Conservation (phyloP, 2,113 vertebrate species). For the Motacilla tschutschensis region DNA sequence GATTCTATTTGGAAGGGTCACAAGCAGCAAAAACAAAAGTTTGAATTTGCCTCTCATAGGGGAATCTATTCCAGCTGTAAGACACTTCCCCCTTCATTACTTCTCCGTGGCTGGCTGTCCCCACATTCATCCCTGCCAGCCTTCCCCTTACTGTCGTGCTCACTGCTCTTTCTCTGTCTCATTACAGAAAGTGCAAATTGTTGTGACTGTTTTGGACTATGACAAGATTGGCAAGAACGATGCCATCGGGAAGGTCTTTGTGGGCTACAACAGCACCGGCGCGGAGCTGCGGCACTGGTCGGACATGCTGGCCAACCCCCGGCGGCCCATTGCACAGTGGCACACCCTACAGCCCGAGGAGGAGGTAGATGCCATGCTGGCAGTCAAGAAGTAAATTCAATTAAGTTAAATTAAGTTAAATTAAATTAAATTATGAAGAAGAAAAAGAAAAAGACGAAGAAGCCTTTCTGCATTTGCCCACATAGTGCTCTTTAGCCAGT, state of each 20-base stretch:
- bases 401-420: constrained; percentile 49
- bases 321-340: constrained; percentile 98
- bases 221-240: constrained; percentile 99
- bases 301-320: constrained; percentile 97
- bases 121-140: not conserved
- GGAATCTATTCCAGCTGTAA: not conserved
- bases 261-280: constrained; percentile 96
- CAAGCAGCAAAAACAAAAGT: not conserved
- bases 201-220: constrained; percentile 99
- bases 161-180: not conserved
- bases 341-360: constrained; percentile 94
- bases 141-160: not conserved
- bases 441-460: constrained; percentile 38
- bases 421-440: constrained; percentile 29
- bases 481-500: constrained; percentile 97
- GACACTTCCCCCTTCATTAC: not conserved
- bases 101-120: not conserved
- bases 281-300: constrained; percentile 98
- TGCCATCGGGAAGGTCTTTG: constrained; percentile 98
- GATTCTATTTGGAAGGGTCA: not conserved
- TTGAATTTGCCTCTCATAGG: not conserved
- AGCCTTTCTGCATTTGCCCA: constrained; percentile 88
- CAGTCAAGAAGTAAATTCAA: constrained; percentile 90
- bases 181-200: constrained; percentile 96
- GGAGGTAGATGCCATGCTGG: constrained; percentile 95